Evolutionary conservation across 2,888 invertebrate species (phyloP), one percentile per base, ranked within the genome.

Genomic region (Pollenia griseotomentosa): DNA sequence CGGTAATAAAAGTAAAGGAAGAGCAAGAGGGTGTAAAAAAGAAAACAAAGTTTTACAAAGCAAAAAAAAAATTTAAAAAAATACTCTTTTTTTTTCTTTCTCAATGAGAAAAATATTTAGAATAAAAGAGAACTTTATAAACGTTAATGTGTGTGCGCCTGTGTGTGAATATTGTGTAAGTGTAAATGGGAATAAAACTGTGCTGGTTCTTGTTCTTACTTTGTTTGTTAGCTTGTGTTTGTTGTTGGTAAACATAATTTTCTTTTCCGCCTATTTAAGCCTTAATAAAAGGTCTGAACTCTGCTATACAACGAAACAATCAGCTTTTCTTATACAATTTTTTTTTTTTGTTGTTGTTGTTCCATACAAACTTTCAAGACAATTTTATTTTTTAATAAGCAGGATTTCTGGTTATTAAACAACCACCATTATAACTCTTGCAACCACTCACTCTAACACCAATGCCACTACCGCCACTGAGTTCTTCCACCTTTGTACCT

Each of bases 191-290:
- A 70, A 71, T 65, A 75, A 42, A 51, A 80, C 33, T 33, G 33
- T 33, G 4, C 33, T 6, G 33, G 6, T 0, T 33, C 33, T 33
- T 63, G 46, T 66, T 53, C 10, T 10, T 65, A 19, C 33, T 33
- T 19, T 78, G 61, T 51, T 65, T 65, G 42, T 6, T n/a, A 48
- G 44, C 9, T 78, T 70, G 33, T 71, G 61, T 73, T 82, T 81
- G 19, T 77, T 75, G 71, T 71, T 73, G 59, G 73, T 77, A 85
- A 87, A 87, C 65, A 87, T 79, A 85, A 87, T 82, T 87, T 79
- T 79, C 79, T 82, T 85, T 87, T 87, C 85, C 87, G 87, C 74
- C 85, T 78, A 82, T 87, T 87, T 85, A 70, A 57, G 71, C 75
- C 74, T 16, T 65, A 70, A 71, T 19, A 70, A 78, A 71, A 66